phyloP scores from a whole-genome alignment of 2,797 vertebrate species.

The Oophaga sylvatica region DNA sequence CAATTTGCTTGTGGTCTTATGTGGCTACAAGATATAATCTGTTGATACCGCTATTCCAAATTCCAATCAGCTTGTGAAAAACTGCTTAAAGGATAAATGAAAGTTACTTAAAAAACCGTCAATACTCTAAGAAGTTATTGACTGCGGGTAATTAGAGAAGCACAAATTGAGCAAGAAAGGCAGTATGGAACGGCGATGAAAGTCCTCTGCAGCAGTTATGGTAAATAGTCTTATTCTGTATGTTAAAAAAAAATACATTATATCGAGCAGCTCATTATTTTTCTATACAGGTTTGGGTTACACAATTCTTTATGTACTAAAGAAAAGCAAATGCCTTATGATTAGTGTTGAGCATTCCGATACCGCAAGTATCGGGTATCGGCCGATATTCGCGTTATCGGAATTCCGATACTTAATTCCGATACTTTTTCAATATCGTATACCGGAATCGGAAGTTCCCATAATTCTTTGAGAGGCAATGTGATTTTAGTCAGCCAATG shows the following conservation, averaged over 20 bases:
- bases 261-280: neutral
- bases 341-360: no score
- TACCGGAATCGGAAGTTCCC: no score
- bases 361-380: no score
- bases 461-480: no score
- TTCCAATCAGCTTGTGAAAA: slow-evolving; percentile 39
- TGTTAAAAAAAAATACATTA: neutral
- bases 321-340: no score
- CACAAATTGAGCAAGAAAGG: slow-evolving; percentile 30
- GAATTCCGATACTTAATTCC: no score
- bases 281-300: neutral
- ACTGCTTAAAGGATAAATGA: slow-evolving; percentile 49
- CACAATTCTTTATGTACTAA: neutral
- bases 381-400: no score
- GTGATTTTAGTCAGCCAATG: no score
- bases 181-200: neutral
- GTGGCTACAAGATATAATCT: slow-evolving; percentile 23
- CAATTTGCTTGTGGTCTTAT: slow-evolving; percentile 26
- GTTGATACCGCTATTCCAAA: slow-evolving; percentile 21
- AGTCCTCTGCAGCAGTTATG: neutral
- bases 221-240: neutral
- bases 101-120: slow-evolving; percentile 52
- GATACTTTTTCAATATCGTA: no score
- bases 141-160: slow-evolving; percentile 36
- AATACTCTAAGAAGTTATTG: slow-evolving; percentile 44